Conservation (phyloP, 2,113 vertebrate species). For the Mesocricetus auratus region DNA sequence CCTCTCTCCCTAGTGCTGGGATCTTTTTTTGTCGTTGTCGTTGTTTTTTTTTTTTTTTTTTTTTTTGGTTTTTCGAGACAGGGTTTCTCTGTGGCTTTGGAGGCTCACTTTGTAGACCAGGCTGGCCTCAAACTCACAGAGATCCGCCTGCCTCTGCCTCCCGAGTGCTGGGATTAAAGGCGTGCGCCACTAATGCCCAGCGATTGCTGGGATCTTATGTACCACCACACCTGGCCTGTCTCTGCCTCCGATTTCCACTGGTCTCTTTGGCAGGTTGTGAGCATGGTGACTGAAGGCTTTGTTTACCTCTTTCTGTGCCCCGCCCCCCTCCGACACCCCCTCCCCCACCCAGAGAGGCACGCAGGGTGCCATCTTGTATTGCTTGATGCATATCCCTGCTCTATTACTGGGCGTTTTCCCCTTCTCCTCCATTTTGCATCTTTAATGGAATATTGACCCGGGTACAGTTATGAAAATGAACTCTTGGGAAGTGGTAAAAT, state of each 20-base stretch:
- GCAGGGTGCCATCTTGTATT: not conserved
- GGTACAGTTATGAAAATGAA: not conserved
- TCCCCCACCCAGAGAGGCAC: not conserved
- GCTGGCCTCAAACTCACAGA: not conserved
- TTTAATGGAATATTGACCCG: conserved; percentile 19
- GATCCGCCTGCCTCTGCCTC: too few relatives aligned
- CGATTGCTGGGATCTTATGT: not conserved
- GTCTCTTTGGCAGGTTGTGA: not conserved
- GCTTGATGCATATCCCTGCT: not conserved
- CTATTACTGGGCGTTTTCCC: not conserved
- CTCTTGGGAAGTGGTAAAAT: not conserved
- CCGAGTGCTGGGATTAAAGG: not conserved
- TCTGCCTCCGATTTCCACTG: not conserved
- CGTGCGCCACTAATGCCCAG: too few relatives aligned
- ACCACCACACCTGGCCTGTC: too few relatives aligned
- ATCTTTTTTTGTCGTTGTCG: too few relatives aligned
- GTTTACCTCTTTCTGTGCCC: not conserved
- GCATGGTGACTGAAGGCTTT: not conserved
- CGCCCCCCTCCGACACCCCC: too few relatives aligned
- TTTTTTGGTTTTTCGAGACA: too few relatives aligned
- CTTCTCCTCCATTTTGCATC: not conserved
- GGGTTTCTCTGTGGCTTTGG: too few relatives aligned
- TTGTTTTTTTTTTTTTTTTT: too few relatives aligned
- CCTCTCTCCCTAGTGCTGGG: too few relatives aligned
- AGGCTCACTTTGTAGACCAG: not conserved